Base-by-base conservation (phyloP, 2,797 vertebrate species). In the Telmatherina bonti region DNA sequence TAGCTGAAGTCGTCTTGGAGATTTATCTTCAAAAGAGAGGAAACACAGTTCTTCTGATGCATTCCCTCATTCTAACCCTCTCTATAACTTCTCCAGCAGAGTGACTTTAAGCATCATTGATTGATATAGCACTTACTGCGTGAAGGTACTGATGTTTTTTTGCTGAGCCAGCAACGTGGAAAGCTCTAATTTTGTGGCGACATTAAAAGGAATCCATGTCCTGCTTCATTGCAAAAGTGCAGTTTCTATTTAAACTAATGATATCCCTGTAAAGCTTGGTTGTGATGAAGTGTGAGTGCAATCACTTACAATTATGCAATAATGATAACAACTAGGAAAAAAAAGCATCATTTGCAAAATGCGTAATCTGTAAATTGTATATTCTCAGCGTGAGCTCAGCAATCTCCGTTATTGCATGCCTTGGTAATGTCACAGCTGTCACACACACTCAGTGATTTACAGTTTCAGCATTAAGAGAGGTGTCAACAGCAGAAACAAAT, bases 401-500 rank as follows among this genome's bases (percentile, higher is more conserved):
- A 88, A 70, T 87, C 83, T 85, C 67, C 7, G 68, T 87, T 88
- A 88, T 85, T 88, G 88, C 88, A 85, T 82, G 85, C 85, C 90
- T 86, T 70, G 87, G 85, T 89, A 91, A 91, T 89, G 87, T 90
- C 87, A 86, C 66, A 7, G 83, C 88, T 85, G 86, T 87, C 89
- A 85, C 55, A 72, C 76, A 70, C 13, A 22, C 74, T 77, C 76
- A 70, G 72, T 90, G 91, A 92, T 92, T 91, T 91, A 89, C 90
- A 86, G 84, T 85, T 82, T 88, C 82, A 88, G 88, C 89, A 89
- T 88, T 90, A 89, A 87, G 72, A 87, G 83, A 81, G 79, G 86
- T 88, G 88, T 92, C 89, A 89, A 83, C 84, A 75, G 59, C 83
- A 75, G 79, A 90, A 91, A 91, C 83, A 88, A 91, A 91, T 91